Base-by-base conservation (phyloP, 2,888 invertebrate genomes). In the Lamproptera curius region DNA sequence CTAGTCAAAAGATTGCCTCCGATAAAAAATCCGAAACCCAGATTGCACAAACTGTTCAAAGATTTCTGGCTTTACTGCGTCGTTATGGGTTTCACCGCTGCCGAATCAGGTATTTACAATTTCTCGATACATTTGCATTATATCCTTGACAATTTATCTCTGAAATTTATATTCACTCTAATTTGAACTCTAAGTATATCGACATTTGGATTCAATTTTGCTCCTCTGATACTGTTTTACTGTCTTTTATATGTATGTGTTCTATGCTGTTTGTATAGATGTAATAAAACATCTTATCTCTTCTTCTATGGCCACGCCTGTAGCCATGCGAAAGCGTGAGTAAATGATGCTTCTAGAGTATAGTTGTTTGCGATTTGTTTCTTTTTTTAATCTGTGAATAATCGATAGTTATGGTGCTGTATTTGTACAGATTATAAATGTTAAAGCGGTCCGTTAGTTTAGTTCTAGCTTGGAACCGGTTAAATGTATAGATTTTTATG, bases 31-130 rank as follows among this genome's bases (percentile, higher is more conserved):
- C 97, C 99, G 0, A 95, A 96, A 60, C 95, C 96, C 0, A 90
- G 99, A 4, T 89, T 99, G 31, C 94, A 97, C 70, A 99, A 99
- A 75, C 85, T 99, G n/a, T 99, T 99, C 79, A 93, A 97, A 65
- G 99, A 99, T 79, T 99, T 99, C 76, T 99, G 99, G 99, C 90
- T 99, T 36, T 99, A 99, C 74, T 99, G 98, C 74, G 97, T 99
- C 1, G 96, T 99, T 2, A 97, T 99, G 95, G 99, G 98, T 8
- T 99, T 99, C 77, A 97, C 97, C 0, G 94, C 94, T 0, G 94
- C 95, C 8, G 92, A 93, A 62, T 91, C 92, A 65, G 92, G 92
- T 91, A 74, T 59, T 51, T 68, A 68, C 50, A 3, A 15, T 34
- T 28, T 13, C 16, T 20, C 16, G 8, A 37, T 16, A 14, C 42